phyloP scores from a whole-genome alignment of 2,113 vertebrate genomes.

The Platysternon megacephalum region DNA sequence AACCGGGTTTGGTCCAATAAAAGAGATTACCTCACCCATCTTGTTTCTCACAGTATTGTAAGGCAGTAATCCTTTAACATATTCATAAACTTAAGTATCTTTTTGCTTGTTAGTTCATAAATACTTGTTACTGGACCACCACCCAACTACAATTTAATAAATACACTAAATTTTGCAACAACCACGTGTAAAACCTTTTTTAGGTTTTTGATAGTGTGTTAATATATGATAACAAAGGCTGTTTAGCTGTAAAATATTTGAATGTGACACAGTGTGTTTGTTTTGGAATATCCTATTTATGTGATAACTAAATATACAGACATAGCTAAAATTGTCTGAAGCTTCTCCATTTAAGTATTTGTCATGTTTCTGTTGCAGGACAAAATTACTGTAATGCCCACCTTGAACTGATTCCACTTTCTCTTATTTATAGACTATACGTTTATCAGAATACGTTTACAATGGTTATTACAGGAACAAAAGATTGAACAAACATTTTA shows the following conservation, averaged over 20 bases:
- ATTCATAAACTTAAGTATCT: neutral
- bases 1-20: neutral
- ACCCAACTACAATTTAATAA: rapidly evolving
- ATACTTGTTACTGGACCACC: neutral
- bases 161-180: neutral
- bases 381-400: neutral
- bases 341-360: neutral
- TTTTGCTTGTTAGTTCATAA: neutral
- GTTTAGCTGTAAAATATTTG: neutral
- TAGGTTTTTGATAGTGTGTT: neutral
- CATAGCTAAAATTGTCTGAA: neutral
- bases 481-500: neutral
- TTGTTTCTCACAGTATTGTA: neutral
- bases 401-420: neutral
- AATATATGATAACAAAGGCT: neutral
- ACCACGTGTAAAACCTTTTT: neutral
- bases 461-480: neutral
- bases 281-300: neutral
- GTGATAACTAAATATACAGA: neutral
- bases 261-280: neutral
- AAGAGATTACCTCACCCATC: neutral
- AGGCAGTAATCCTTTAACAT: neutral
- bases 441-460: neutral
- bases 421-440: neutral
- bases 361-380: neutral